Evolutionary conservation across 2,797 vertebrate species (phyloP).

Genomic region (Arnoldichthys spilopterus): DNA sequence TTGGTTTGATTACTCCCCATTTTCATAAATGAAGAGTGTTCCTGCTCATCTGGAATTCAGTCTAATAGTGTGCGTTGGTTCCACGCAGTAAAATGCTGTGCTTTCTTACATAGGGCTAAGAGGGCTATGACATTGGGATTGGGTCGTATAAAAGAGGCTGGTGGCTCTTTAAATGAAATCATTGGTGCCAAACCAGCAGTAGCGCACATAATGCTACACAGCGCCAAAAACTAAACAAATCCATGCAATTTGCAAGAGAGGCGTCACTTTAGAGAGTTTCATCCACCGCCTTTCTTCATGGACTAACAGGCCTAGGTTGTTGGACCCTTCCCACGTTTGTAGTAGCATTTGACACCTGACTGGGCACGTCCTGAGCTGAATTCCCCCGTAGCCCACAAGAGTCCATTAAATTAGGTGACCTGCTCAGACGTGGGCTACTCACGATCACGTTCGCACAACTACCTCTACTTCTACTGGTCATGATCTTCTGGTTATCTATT

Average conservation of each 20-base stretch:
- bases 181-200: conserved; percentile 56
- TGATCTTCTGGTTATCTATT: too few relatives aligned
- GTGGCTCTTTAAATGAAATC: conserved; percentile 57
- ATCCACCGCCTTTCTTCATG: not conserved
- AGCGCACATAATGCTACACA: conserved; percentile 44
- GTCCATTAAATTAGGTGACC: too few relatives aligned
- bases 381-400: too few relatives aligned
- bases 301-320: not conserved
- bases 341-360: too few relatives aligned
- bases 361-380: too few relatives aligned
- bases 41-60: not conserved
- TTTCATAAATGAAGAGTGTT: not conserved
- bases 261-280: not conserved
- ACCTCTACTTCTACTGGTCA: too few relatives aligned
- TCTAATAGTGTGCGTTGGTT: too few relatives aligned
- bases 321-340: not conserved
- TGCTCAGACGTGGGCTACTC: too few relatives aligned
- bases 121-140: not conserved
- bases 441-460: too few relatives aligned
- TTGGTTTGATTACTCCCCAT: not conserved
- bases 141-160: conserved; percentile 26
- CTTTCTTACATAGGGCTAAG: conserved; percentile 9
- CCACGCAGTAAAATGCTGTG: too few relatives aligned
- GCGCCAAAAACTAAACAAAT: conserved; percentile 45
- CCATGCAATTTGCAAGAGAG: not conserved